phyloP scores from a whole-genome alignment of 2,888 invertebrate species.

The Agrochola lychnidis region DNA sequence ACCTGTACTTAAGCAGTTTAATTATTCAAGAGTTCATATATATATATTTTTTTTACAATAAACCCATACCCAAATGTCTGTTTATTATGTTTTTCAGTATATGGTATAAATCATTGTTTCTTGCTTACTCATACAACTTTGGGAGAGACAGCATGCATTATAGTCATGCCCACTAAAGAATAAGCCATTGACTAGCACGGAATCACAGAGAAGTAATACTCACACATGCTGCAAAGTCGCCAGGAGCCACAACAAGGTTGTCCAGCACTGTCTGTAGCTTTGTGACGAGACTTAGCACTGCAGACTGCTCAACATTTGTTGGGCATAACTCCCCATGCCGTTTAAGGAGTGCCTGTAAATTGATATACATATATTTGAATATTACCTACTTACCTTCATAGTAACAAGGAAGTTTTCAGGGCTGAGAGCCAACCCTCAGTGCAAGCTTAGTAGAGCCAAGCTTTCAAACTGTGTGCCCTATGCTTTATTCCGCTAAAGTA shows the following conservation, averaged over 20 bases:
- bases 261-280: conserved; percentile 98
- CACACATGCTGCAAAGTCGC: conserved; percentile 98
- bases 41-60: not conserved
- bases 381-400: not conserved
- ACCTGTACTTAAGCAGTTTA: not conserved
- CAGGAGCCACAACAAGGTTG: conserved; percentile 98
- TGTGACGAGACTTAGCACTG: conserved; percentile 97
- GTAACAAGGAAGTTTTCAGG: not conserved
- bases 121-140: not conserved
- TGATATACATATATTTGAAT: not conserved
- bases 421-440: not conserved
- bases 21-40: not conserved
- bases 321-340: conserved; percentile 98
- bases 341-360: conserved; percentile 95
- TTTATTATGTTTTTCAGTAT: not conserved
- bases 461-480: not conserved
- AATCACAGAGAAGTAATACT: conserved; percentile 83
- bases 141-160: not conserved
- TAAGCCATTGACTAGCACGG: too few species aligned
- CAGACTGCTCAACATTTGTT: conserved; percentile 96
- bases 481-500: not conserved
- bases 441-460: not conserved
- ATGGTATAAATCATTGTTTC: not conserved
- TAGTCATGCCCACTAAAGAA: not conserved
- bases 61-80: not conserved